phyloP scores from a whole-genome alignment of 37 sponge, comb jelly and placozoan genomes.

The Petrosia ficiformis region DNA sequence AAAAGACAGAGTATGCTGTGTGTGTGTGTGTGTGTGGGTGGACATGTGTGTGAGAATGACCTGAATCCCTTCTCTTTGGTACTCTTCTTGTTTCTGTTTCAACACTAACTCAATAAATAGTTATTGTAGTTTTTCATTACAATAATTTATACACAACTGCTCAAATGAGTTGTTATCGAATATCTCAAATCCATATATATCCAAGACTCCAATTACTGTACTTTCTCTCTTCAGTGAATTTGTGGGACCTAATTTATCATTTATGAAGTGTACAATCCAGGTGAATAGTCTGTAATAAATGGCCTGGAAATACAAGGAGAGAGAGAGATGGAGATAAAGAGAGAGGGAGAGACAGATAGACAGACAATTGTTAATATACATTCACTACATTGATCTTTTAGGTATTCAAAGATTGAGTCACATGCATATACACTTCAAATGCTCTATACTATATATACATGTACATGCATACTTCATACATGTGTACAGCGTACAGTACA shows the following conservation, averaged over 20 bases:
- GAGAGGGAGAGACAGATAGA: no score
- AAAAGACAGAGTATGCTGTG: neutral
- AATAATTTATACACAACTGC: slow-evolving; percentile 99
- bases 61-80: slow-evolving; percentile 79
- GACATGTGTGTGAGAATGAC: slow-evolving; percentile 67
- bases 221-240: slow-evolving; percentile 1
- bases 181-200: slow-evolving; percentile 86
- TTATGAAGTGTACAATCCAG: slow-evolving; percentile 71
- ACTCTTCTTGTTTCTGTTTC: slow-evolving; percentile 81
- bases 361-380: neutral
- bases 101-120: slow-evolving; percentile 80
- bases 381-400: no score
- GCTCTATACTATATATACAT: no score
- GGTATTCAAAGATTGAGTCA: no score
- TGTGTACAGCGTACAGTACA: no score
- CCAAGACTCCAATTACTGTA: slow-evolving; percentile 79
- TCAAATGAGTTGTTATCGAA: slow-evolving; percentile 90
- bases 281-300: slow-evolving; percentile 76
- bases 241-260: slow-evolving; percentile 57
- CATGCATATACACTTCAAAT: no score
- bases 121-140: slow-evolving; percentile 99
- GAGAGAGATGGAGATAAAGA: no score
- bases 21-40: neutral
- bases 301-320: slow-evolving; percentile 60
- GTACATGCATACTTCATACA: no score